Conservation (phyloP, 2,888 invertebrate genomes). For the Bhutanitis thaidina region DNA sequence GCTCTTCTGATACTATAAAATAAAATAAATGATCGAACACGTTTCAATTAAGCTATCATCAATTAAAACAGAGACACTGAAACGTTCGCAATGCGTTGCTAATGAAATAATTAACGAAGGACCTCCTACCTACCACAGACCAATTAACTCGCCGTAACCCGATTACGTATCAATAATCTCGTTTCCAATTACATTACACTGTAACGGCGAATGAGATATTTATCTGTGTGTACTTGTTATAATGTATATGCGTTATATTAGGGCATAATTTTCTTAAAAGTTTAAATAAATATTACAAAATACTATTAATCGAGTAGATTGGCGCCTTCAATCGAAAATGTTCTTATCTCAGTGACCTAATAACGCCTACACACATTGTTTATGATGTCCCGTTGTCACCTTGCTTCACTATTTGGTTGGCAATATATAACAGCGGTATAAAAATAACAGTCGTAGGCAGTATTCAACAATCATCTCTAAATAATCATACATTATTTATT, state of each 20-base stretch:
- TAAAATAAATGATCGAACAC: no score
- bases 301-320: background rate
- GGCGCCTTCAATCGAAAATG: background rate
- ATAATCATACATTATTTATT: no score
- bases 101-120: slow-evolving; percentile 7
- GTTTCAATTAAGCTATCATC: slow-evolving; percentile 8
- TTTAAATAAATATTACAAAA: no score
- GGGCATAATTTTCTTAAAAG: no score
- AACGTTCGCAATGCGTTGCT: background rate
- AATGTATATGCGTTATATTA: no score
- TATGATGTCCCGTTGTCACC: background rate
- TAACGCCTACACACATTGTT: background rate
- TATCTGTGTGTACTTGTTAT: no score
- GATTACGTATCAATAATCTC: slow-evolving; percentile 7
- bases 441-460: no score
- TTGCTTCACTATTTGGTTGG: background rate
- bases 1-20: no score
- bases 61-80: slow-evolving; percentile 2
- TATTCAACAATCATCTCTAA: no score
- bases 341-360: background rate
- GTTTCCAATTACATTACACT: slow-evolving; percentile 2
- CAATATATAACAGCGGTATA: no score
- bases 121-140: slow-evolving; percentile 8
- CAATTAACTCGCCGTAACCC: slow-evolving; percentile 10
- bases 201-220: background rate